Base-by-base conservation (phyloP, 2,113 vertebrate genomes). In the Amia ocellicauda region DNA sequence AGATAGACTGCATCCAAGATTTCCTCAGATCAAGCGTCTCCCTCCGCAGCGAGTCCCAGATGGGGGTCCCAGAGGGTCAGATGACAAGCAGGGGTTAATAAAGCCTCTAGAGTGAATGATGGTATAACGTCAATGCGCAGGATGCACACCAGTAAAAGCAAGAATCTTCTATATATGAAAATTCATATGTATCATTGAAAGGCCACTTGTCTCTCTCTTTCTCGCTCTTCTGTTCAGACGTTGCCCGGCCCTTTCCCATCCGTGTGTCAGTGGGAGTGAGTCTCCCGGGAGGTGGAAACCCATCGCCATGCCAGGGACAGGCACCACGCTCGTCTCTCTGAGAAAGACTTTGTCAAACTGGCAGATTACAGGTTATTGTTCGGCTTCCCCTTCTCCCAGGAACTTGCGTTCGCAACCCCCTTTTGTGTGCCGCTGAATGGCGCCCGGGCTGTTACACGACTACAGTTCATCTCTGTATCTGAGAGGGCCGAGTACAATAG, bases 351-450 rank as follows among this genome's bases (percentile, higher is more conserved):
- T 83, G 79, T 77, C 70, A 74, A 66, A 74, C 73, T 83, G 76
- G 80, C 78, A 85, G 75, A 86, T 83, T 81, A 79, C 55, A 67
- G 83, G 72, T 86, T 84, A 80, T 80, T 84, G 81, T 77, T 80
- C 74, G 74, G 62, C 54, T 47, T 47, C 14, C 45, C 10, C 31
- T 36, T 10, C 31, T 36, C 4, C 65, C 63, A 62, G 66, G 74
- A 76, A 68, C 77, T 78, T 81, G 66, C 60, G 72, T 76, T 72
- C 65, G 58, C 59, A 66, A 60, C 65, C 28, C 51, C 53, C 49
- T 74, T 74, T 67, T 64, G 69, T 73, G 69, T 65, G 65, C 56
- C 59, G 63, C n/a, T 68, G 74, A 80, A 72, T 64, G 58, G 24
- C 17, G 36, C 62, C 69, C 62, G 68, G 71, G 60, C 70, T 72